Base-by-base conservation (phyloP, 1,140 invertebrate genomes). In the Bombus affinis region DNA sequence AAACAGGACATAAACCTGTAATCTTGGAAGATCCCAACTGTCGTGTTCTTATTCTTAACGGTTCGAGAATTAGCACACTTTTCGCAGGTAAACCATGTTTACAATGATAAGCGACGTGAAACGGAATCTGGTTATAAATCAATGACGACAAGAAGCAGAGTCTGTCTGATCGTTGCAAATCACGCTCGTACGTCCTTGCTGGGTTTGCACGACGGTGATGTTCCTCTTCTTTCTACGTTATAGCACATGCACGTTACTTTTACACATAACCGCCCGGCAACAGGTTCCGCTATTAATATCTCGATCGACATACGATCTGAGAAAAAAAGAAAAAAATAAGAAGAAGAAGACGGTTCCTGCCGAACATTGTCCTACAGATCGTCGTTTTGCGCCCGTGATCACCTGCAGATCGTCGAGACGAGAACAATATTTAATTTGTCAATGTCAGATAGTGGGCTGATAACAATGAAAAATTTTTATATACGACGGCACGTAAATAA, bases 271-370 rank as follows among this genome's bases (percentile, higher is more conserved):
- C 39, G 76, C 37, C 22, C 62, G 10, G 47, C 65, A 83, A 78
- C 82, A 44, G 82, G 82, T 83, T 78, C 47, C 47, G 12, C 37
- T 83, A 83, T 70, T 83, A 83, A 83, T 83, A 83, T 59, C 82
- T 3, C 74, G 42, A 70, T 70, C 53, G 81, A 65, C 32, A 74
- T 53, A 77, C 37, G 65, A 77, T 57, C 81, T 44, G 25, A 9
- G 39, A 15, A 28, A 59, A 53, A 39, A 39, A 25, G 1, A 53
- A 22, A 53, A 6, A 53, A 35, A n/a, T 15, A 47, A 47, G 18
- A 73, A 44, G 8, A 22, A 53, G 47, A 53, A 53, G 47, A 53
- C 65, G 42, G 12, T 70, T 6, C n/a, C 57, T 37, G 37, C 28
- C 57, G 28, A 32, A 77, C 37, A 39, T 77, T 37, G 57, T 8